phyloP scores from a whole-genome alignment of 2,113 vertebrate species.

The Gavia stellata region DNA sequence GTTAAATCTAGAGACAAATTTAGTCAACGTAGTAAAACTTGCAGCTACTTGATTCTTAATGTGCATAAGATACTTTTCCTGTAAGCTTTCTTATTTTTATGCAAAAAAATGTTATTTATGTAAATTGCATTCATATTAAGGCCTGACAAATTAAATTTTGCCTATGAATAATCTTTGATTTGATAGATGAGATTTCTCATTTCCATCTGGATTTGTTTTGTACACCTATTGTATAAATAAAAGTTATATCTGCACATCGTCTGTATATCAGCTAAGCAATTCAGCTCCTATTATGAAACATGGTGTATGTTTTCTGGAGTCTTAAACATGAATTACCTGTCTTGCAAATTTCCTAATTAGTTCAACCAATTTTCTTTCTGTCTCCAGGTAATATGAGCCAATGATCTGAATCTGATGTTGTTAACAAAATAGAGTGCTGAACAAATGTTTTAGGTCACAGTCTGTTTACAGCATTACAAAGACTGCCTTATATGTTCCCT shows the following conservation, averaged over 20 bases:
- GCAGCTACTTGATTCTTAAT: not conserved
- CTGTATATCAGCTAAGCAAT: not conserved
- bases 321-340: conserved; percentile 59
- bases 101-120: not conserved
- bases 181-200: not conserved
- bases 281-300: conserved; percentile 4
- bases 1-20: not conserved
- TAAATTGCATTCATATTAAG: not conserved
- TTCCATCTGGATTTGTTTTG: not conserved
- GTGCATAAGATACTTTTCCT: not conserved
- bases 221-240: not conserved
- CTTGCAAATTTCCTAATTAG: conserved; percentile 57
- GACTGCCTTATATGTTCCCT: not conserved
- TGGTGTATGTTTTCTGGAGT: not conserved
- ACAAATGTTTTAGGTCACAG: conserved; percentile 65
- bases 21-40: not conserved
- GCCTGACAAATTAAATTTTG: not conserved
- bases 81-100: not conserved
- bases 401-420: conserved; percentile 64
- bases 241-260: not conserved
- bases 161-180: not conserved
- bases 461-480: conserved; percentile 35
- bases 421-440: conserved; percentile 52
- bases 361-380: conserved; percentile 60
- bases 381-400: conserved; percentile 64